Conservation (phyloP, 2,113 vertebrate genomes). For the Caretta caretta region DNA sequence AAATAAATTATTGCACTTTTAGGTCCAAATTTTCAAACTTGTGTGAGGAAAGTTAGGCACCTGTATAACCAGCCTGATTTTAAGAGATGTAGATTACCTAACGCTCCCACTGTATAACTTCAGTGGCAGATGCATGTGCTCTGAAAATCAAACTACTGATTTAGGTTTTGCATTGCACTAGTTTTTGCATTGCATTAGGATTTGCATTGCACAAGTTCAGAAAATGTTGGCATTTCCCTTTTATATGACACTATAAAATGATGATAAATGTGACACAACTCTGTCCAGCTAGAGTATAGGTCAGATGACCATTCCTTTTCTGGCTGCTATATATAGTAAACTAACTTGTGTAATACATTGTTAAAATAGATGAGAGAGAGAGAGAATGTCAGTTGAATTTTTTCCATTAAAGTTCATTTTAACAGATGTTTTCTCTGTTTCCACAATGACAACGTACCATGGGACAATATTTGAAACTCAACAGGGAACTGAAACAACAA, state of each 20-base stretch:
- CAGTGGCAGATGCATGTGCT: background rate
- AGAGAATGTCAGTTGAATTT: conserved; percentile 70
- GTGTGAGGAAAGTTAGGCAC: background rate
- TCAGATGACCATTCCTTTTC: background rate
- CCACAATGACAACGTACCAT: conserved; percentile 29
- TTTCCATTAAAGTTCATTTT: conserved; percentile 79
- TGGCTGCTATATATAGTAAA: conserved; percentile 66
- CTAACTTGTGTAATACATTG: conserved; percentile 42
- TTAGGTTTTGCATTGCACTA: too few species aligned
- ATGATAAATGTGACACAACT: background rate
- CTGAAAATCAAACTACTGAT: background rate
- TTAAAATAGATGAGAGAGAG: conserved; percentile 32
- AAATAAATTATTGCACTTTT: background rate
- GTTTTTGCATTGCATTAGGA: too few species aligned
- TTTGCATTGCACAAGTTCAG: background rate
- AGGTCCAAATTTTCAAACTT: background rate
- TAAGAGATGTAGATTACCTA: background rate
- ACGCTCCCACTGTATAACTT: background rate
- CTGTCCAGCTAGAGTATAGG: background rate
- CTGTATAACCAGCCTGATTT: background rate
- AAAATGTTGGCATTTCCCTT: conserved; percentile 5
- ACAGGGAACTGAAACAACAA: background rate
- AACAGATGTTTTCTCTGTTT: conserved; percentile 70
- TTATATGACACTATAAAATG: background rate
- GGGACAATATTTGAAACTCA: background rate